phyloP scores from a whole-genome alignment of 1,140 invertebrate genomes.

The Tenebrio molitor region DNA sequence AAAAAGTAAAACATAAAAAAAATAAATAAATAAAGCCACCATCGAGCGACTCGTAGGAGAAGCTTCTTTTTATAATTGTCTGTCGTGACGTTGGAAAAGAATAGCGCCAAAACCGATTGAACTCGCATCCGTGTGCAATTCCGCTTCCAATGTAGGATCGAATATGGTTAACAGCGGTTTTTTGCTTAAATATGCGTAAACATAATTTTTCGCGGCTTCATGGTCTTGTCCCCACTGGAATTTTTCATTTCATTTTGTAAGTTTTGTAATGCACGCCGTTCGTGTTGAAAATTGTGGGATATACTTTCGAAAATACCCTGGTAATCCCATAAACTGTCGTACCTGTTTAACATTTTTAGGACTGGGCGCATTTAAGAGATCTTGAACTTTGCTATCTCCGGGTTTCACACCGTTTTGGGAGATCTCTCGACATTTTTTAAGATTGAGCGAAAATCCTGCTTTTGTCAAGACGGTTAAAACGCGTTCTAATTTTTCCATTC shows the following conservation, averaged over 20 bases:
- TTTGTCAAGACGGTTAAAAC: background rate
- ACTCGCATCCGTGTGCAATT: background rate
- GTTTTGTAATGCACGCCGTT: slow-evolving; percentile 57
- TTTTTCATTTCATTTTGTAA: slow-evolving; percentile 50
- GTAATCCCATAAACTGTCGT: slow-evolving; percentile 54
- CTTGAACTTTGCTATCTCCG: background rate
- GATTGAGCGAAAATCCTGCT: background rate
- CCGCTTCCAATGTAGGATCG: slow-evolving; percentile 47
- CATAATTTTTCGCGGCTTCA: slow-evolving; percentile 52
- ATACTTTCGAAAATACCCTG: slow-evolving; percentile 57
- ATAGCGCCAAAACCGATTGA: background rate
- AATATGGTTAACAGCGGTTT: slow-evolving; percentile 58
- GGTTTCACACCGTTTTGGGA: background rate
- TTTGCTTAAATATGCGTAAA: slow-evolving; percentile 51
- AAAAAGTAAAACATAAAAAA: too few relatives aligned
- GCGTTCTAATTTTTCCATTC: background rate
- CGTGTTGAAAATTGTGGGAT: slow-evolving; percentile 52
- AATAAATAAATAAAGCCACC: too few relatives aligned
- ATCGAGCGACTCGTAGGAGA: too few relatives aligned
- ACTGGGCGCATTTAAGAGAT: slow-evolving; percentile 21
- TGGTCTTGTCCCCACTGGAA: slow-evolving; percentile 57
- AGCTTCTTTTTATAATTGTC: too few relatives aligned
- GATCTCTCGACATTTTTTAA: slow-evolving; percentile 37
- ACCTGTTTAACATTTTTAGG: slow-evolving; percentile 57
- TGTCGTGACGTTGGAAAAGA: slow-evolving; percentile 47